phyloP scores from a whole-genome alignment of 2,113 vertebrate genomes.

The Proterorhinus semilunaris region DNA sequence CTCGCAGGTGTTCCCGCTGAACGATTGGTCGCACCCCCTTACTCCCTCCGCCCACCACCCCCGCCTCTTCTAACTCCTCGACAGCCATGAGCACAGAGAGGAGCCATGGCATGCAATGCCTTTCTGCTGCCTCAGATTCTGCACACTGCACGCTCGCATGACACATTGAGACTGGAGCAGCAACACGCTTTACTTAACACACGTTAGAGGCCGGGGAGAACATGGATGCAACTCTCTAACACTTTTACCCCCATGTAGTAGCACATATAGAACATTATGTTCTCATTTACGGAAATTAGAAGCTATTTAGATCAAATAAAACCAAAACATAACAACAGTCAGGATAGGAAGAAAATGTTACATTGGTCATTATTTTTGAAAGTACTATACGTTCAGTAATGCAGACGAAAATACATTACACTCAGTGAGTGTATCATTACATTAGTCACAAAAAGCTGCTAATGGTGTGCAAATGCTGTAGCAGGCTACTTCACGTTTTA shows the following conservation, averaged over 20 bases:
- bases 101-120: slow-evolving; percentile 28
- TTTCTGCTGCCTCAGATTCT: slow-evolving; percentile 11
- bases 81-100: slow-evolving; percentile 40
- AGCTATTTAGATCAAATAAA: too few relatives aligned
- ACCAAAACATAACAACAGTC: neutral
- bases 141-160: slow-evolving; percentile 11
- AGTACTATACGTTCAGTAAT: too few relatives aligned
- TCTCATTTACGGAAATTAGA: neutral
- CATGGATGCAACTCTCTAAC: neutral
- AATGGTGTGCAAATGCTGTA: too few relatives aligned
- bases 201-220: neutral
- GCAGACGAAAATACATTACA: too few relatives aligned
- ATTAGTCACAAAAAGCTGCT: too few relatives aligned
- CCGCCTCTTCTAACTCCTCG: slow-evolving; percentile 39
- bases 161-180: slow-evolving; percentile 24
- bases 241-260: neutral
- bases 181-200: slow-evolving; percentile 3
- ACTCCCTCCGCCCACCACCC: slow-evolving; percentile 55
- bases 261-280: slow-evolving; percentile 5
- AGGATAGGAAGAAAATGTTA: neutral
- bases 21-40: slow-evolving; percentile 79
- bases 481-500: too few relatives aligned
- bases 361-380: too few relatives aligned
- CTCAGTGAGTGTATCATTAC: too few relatives aligned
- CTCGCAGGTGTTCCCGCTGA: slow-evolving; percentile 50